Evolutionary conservation across 2,888 invertebrate genomes (phyloP).

Genomic region (Hyppa rectilinea): DNA sequence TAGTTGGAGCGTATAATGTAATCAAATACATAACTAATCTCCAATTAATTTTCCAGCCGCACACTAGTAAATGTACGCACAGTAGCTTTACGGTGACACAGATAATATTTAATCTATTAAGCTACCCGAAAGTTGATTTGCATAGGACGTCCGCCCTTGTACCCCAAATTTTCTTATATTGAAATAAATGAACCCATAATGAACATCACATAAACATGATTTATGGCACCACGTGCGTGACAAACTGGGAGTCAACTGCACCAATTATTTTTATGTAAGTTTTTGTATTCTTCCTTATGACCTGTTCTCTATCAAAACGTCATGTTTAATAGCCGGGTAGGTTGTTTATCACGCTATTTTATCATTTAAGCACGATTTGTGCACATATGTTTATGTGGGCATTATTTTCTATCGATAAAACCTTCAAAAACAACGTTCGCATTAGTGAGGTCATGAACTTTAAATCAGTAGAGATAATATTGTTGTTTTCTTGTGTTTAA

Average conservation of each 20-base stretch:
- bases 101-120: slow-evolving; percentile 61
- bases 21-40: slow-evolving; percentile 49
- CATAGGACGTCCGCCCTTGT: slow-evolving; percentile 44
- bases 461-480: slow-evolving; percentile 18
- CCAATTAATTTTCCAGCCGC: slow-evolving; percentile 61
- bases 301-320: slow-evolving; percentile 50
- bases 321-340: slow-evolving; percentile 35
- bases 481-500: slow-evolving; percentile 14
- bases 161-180: slow-evolving; percentile 56
- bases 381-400: slow-evolving; percentile 10
- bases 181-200: slow-evolving; percentile 59
- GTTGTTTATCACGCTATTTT: slow-evolving; percentile 57
- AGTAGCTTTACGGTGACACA: slow-evolving; percentile 47
- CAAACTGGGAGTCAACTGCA: slow-evolving; percentile 58
- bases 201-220: slow-evolving; percentile 62
- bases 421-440: not conserved
- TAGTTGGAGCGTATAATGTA: slow-evolving; percentile 26
- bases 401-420: slow-evolving; percentile 26
- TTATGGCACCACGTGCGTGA: slow-evolving; percentile 64
- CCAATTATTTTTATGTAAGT: slow-evolving; percentile 63
- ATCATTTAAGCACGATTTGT: slow-evolving; percentile 44
- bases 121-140: slow-evolving; percentile 60
- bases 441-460: slow-evolving; percentile 16
- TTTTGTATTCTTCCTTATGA: slow-evolving; percentile 62
- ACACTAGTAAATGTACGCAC: slow-evolving; percentile 31